A percentile compares a stretch with the other conserved stretches of the same genome.
Conservation (phyloP, 1,140 invertebrate species). For the Drosophila lacertosa region DNA sequence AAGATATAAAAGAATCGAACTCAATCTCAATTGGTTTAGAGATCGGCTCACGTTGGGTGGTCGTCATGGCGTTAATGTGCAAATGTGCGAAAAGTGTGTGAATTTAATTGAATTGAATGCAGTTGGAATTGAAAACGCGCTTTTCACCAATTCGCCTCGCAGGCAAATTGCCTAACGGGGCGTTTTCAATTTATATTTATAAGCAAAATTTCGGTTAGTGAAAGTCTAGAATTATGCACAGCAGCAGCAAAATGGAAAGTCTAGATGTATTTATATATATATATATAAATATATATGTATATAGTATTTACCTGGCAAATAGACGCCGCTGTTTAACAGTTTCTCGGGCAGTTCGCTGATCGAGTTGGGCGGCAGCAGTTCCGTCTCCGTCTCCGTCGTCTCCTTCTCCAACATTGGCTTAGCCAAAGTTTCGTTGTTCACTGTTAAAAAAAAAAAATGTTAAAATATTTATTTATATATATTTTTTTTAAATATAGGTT, state of each 20-base stretch:
- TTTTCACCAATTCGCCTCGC: conserved; percentile 34
- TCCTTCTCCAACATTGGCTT: not conserved
- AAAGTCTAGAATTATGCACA: conserved; percentile 75
- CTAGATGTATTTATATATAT: conserved; percentile 38
- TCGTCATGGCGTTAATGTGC: conserved; percentile 69
- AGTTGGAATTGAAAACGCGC: conserved; percentile 26
- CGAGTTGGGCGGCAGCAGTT: conserved; percentile 83
- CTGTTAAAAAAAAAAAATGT: conserved; percentile 6
- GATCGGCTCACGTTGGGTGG: conserved; percentile 69
- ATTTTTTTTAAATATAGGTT: conserved; percentile 57
- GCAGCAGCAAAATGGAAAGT: conserved; percentile 69
- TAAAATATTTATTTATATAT: conserved; percentile 5
- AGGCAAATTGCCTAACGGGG: conserved; percentile 63
- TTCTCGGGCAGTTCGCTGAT: conserved; percentile 86
- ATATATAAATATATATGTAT: conserved; percentile 20
- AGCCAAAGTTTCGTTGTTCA: conserved; percentile 28
- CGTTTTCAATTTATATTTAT: conserved; percentile 63
- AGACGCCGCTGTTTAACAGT: conserved; percentile 85
- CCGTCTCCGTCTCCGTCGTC: conserved; percentile 50
- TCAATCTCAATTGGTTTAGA: conserved; percentile 54
- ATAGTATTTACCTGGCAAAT: conserved; percentile 85
- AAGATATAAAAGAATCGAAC: conserved; percentile 32
- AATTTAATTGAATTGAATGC: conserved; percentile 70
- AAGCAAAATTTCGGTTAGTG: conserved; percentile 64
- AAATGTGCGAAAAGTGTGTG: conserved; percentile 80